A percentile compares a stretch with the other conserved stretches of the same genome.
Conservation (phyloP, 2,113 vertebrate species). For the Otis tarda region DNA sequence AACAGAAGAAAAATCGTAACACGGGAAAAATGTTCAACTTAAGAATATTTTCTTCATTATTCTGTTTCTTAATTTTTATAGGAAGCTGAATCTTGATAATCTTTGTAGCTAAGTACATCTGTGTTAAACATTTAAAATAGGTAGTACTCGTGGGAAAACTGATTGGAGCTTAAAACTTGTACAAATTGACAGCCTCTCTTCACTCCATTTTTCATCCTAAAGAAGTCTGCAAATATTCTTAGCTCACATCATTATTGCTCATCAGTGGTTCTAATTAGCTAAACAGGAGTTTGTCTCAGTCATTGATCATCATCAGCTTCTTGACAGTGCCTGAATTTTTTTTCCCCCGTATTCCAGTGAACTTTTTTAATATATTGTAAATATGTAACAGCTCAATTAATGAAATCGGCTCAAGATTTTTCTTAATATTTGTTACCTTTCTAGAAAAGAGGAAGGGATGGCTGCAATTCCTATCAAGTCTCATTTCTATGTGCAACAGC, state of each 20-base stretch:
- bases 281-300: slow-evolving; percentile 83
- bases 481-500: not conserved
- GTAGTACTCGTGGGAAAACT: slow-evolving; percentile 73
- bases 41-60: slow-evolving; percentile 62
- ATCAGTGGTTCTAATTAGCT: slow-evolving; percentile 88
- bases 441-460: not conserved
- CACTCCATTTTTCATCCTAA: slow-evolving; percentile 86
- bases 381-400: slow-evolving; percentile 24
- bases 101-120: slow-evolving; percentile 69
- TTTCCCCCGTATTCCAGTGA: not conserved
- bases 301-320: slow-evolving; percentile 86
- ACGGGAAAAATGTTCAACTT: slow-evolving; percentile 59
- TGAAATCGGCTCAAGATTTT: not conserved
- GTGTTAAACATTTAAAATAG: slow-evolving; percentile 75
- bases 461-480: not conserved
- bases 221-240: slow-evolving; percentile 84
- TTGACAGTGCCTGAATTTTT: slow-evolving; percentile 74
- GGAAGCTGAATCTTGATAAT: slow-evolving; percentile 61
- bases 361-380: slow-evolving; percentile 36
- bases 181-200: slow-evolving; percentile 80
- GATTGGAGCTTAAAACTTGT: slow-evolving; percentile 77
- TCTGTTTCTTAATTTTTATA: slow-evolving; percentile 55
- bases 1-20: slow-evolving; percentile 12
- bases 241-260: slow-evolving; percentile 84
- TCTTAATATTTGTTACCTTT: not conserved